phyloP scores from a whole-genome alignment of 2,797 vertebrate genomes.

The Semotilus atromaculatus region DNA sequence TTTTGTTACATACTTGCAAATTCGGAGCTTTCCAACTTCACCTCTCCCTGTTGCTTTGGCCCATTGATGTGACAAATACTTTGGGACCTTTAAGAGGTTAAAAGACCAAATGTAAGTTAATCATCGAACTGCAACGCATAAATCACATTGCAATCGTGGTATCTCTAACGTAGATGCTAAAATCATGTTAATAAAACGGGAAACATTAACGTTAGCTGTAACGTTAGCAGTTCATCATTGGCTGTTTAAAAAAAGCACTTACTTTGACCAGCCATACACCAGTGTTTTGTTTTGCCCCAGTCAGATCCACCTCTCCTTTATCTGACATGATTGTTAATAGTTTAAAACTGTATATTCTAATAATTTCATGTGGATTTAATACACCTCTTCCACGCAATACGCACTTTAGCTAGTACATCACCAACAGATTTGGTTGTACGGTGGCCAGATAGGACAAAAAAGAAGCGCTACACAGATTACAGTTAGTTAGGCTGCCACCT shows the following conservation, averaged over 20 bases:
- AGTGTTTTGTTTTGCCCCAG: slow-evolving; percentile 93
- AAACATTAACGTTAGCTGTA: not conserved
- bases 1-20: slow-evolving; percentile 88
- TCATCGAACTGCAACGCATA: not conserved
- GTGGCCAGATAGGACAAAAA: not conserved
- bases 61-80: slow-evolving; percentile 98
- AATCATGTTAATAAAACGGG: not conserved
- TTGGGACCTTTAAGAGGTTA: slow-evolving; percentile 81
- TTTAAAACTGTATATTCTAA: not conserved
- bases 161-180: not conserved
- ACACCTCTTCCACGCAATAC: not conserved
- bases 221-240: not conserved
- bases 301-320: slow-evolving; percentile 92
- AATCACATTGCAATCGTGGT: not conserved
- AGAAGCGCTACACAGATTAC: not conserved
- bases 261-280: slow-evolving; percentile 98
- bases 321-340: slow-evolving; percentile 83
- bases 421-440: not conserved
- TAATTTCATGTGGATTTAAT: slow-evolving; percentile 9
- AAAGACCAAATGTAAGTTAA: not conserved
- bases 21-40: slow-evolving; percentile 94
- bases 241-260: slow-evolving; percentile 43
- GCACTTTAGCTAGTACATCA: not conserved
- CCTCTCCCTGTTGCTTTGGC: slow-evolving; percentile 92
- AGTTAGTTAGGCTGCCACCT: not conserved